Evolutionary conservation across 2,888 invertebrate species (phyloP), one percentile per base, ranked within the genome.

Genomic region (Apamea anceps): DNA sequence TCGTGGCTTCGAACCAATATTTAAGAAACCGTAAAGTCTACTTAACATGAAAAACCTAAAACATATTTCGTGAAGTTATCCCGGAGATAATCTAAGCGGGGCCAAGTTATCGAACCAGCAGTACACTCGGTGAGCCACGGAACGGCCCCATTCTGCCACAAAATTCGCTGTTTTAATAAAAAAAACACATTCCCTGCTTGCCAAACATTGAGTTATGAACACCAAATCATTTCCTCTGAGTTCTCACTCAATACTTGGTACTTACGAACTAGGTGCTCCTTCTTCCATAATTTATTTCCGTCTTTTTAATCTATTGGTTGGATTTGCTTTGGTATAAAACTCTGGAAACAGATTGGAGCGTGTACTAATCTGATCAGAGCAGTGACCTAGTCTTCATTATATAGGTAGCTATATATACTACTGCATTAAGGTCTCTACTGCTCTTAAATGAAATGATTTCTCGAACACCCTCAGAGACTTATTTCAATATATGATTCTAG

Each of bases 131-230:
- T 66, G 72, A 66, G 75, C 76, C 37, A 51, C 57, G 66, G 67
- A 72, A 70, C 80, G 79, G 72, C 76, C 81, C 62, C 60, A 82
- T 88, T 87, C 81, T 65, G 37, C 32, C 72, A 67, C 68, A 77
- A 82, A 80, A 80, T 70, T 87, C 73, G 84, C 68, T 82, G 79
- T 78, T 88, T 86, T 81, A 87, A 89, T 89, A 85, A 84, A 85
- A 37, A 72, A 88, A 87, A 80, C 84, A 87, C 81, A 85, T 88
- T 87, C 81, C 76, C 60, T 73, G 71, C 32, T 75, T 72, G 67
- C 18, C 75, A 71, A 81, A 80, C 65, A 72, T 77, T 71, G 72
- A 84, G 72, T 79, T 82, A 78, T 71, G 85, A 85, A 86, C 87
- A 87, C 80, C 88, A 88, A 87, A 76, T 80, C 45, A 85, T 77